A percentile compares a stretch with the other conserved stretches of the same genome.
phyloP scores from a whole-genome alignment of 2,113 vertebrate genomes.

The Engystomops pustulosus region DNA sequence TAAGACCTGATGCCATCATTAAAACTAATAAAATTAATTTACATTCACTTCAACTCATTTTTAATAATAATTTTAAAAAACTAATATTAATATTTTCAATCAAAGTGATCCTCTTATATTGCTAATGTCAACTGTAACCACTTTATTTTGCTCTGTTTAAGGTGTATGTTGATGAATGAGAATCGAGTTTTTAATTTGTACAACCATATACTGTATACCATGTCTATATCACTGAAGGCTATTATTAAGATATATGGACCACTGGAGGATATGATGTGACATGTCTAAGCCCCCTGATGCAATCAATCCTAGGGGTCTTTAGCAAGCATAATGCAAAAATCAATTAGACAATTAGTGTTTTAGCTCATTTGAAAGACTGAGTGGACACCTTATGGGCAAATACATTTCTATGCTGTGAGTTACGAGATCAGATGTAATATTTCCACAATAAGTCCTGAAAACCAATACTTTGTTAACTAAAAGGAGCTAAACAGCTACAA shows the following conservation, averaged over 20 bases:
- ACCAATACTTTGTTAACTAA: too few species aligned
- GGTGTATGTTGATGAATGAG: neutral
- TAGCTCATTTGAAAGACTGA: constrained; percentile 23
- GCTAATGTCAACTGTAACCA: too few species aligned
- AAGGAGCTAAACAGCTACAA: too few species aligned
- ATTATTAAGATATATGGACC: constrained; percentile 44
- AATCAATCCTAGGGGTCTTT: constrained; percentile 50
- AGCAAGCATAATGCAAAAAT: constrained; percentile 52
- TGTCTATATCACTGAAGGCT: neutral
- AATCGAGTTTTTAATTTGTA: neutral
- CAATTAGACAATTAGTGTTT: constrained; percentile 56
- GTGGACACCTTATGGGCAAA: constrained; percentile 24
- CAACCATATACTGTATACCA: constrained; percentile 30
- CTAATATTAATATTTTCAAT: too few species aligned
- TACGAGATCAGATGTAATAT: constrained; percentile 32
- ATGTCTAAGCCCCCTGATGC: constrained; percentile 13
- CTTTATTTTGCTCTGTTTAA: too few species aligned
- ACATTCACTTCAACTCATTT: too few species aligned
- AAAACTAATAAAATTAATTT: too few species aligned
- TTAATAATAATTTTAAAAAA: too few species aligned
- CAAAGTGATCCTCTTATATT: too few species aligned
- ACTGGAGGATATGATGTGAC: constrained; percentile 1
- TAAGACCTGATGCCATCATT: too few species aligned
- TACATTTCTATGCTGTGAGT: constrained; percentile 30
- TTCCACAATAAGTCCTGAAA: neutral